Base-by-base conservation (phyloP, 2,797 vertebrate species). In the Sebastes itinus region DNA sequence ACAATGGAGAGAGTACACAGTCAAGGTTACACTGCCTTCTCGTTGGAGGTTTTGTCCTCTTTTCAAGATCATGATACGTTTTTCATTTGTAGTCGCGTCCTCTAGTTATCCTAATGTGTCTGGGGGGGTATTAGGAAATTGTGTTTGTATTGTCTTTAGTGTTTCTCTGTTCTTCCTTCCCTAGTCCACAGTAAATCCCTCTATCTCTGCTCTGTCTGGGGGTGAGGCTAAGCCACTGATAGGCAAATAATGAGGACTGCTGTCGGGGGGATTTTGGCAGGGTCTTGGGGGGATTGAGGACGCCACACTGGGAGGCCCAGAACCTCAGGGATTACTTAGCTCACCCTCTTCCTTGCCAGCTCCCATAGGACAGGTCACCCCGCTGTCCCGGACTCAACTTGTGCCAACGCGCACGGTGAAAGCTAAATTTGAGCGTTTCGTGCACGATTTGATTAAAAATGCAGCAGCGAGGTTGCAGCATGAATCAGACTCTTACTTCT, bases 261-360 rank as follows among this genome's bases (percentile, higher is more conserved):
- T 85, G 75, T 89, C 65, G 69, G 58, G 86, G 81, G 88, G 87
- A 82, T 89, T 90, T 89, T 83, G 46, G 30, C 52, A 71, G 58
- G 75, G 72, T 81, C 71, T 81, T 33, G 58, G 70, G 83, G 77
- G 82, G 82, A 88, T 92, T 93, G 86, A 90, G 92, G 88, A 58
- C 80, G 11, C 63, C 85, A 78, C 87, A 77, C 63, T 68, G 76
- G 75, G 89, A 88, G 87, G 78, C 83, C 81, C 76, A 64, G 70
- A 86, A 87, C 73, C 80, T 81, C 67, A 1, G 85, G 88, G 93
- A 92, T 94, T 94, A 94, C 71, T 16, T 63, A 86, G 52, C 59
- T 75, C 83, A 72, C 84, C 80, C 77, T 78, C 66, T 61, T 75
- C 42, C 63, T 38, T 23, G 28, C 64, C 61, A 68, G 60, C 72